Conservation (phyloP, 2,113 vertebrate genomes). For the Butorides virescens region DNA sequence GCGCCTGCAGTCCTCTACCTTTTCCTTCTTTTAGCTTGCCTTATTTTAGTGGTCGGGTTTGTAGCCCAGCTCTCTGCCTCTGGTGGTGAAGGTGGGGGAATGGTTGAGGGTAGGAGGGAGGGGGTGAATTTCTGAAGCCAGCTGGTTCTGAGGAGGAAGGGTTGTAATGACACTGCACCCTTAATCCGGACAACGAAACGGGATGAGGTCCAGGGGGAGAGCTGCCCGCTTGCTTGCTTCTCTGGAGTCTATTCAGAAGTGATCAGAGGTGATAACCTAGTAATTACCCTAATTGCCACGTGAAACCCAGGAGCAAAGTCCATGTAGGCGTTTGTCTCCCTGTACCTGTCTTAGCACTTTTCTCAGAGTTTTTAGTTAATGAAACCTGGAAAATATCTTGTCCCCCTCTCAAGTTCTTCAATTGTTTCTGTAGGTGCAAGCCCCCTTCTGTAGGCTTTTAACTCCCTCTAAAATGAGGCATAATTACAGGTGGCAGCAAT, state of each 20-base stretch:
- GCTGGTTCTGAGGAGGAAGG: neutral
- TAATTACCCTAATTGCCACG: neutral
- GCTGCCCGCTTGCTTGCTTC: neutral
- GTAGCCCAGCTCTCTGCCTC: neutral
- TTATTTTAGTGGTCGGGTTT: neutral
- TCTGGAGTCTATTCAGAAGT: neutral
- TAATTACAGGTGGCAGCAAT: conserved; percentile 34
- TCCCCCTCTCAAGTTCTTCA: neutral
- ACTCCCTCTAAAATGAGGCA: neutral
- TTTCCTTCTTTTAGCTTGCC: neutral
- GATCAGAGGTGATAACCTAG: neutral
- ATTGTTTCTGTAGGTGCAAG: neutral
- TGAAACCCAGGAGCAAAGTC: neutral
- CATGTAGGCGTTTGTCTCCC: neutral
- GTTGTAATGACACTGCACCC: neutral
- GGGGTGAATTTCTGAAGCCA: neutral
- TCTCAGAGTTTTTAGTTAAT: neutral
- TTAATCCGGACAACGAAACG: neutral
- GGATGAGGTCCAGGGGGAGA: no score
- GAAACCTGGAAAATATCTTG: neutral
- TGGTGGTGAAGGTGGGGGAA: neutral
- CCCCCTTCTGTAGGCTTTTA: neutral
- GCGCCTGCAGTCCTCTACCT: neutral
- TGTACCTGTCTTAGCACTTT: conserved; percentile 9
- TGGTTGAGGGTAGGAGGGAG: neutral